Evolutionary conservation across 2,797 vertebrate species (phyloP).

Genomic region (Microhierax caerulescens): DNA sequence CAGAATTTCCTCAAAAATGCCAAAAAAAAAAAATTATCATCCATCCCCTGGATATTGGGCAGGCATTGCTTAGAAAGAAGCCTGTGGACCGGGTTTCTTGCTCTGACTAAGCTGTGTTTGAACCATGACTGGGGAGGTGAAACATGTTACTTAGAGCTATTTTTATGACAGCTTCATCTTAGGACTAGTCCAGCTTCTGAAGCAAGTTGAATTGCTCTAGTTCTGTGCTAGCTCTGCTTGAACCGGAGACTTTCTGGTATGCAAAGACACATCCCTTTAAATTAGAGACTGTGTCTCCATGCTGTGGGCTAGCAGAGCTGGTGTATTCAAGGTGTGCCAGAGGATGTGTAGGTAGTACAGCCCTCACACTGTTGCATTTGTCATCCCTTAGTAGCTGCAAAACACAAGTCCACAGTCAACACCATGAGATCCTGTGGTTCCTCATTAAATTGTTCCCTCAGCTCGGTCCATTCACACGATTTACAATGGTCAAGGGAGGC

Average conservation of each 20-base stretch:
- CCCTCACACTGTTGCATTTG: not conserved
- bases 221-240: not conserved
- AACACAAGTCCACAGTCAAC: not conserved
- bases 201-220: not conserved
- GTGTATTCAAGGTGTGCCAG: not conserved
- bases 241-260: not conserved
- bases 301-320: not conserved
- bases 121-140: not conserved
- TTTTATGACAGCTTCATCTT: not conserved
- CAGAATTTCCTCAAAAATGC: not conserved
- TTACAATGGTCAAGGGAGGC: not conserved
- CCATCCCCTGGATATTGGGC: not conserved
- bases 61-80: not conserved
- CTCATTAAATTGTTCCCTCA: not conserved
- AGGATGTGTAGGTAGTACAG: not conserved
- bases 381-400: not conserved
- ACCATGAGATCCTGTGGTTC: not conserved
- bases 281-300: not conserved
- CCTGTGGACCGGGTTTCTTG: not conserved
- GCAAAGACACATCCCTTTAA: not conserved
- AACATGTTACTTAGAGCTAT: not conserved
- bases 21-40: not conserved
- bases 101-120: not conserved
- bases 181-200: not conserved
- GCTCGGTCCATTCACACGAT: rapidly evolving